A percentile compares a stretch with the other conserved stretches of the same genome.
Conservation (phyloP, 2,113 vertebrate species). For the Chaetodon trifascialis region DNA sequence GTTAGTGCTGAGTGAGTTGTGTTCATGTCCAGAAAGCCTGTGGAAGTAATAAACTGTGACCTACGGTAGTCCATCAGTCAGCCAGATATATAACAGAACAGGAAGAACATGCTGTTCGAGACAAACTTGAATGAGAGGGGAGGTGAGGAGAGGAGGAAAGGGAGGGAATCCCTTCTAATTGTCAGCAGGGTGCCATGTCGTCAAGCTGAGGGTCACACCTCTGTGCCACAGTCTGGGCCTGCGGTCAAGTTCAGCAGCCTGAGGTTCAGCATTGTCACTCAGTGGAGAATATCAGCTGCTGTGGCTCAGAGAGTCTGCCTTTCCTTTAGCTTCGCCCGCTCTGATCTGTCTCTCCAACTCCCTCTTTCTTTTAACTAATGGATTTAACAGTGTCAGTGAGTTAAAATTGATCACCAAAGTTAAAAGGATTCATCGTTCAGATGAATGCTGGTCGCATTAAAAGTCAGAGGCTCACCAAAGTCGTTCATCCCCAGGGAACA, state of each 20-base stretch:
- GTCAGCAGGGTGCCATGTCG: constrained; percentile 61
- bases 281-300: constrained; percentile 12
- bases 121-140: not conserved
- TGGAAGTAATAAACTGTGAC: constrained; percentile 23
- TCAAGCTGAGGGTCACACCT: constrained; percentile 63
- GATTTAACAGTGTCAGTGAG: not conserved
- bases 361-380: not conserved
- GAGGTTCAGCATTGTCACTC: constrained; percentile 48
- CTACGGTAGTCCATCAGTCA: constrained; percentile 24
- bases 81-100: constrained; percentile 26
- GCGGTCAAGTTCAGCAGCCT: constrained; percentile 63
- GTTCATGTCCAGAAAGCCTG: constrained; percentile 5
- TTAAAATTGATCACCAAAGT: no score
- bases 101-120: constrained; percentile 18
- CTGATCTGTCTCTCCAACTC: not conserved
- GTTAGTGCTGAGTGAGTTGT: not conserved
- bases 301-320: not conserved
- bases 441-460: no score
- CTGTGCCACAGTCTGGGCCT: constrained; percentile 59
- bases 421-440: no score
- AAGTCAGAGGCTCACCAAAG: no score
- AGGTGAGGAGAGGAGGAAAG: constrained; percentile 50
- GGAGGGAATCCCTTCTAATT: constrained; percentile 49
- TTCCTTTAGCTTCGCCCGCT: not conserved
- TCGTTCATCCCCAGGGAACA: no score